Conservation (phyloP, 2,113 vertebrate species). For the Catagonus wagneri region DNA sequence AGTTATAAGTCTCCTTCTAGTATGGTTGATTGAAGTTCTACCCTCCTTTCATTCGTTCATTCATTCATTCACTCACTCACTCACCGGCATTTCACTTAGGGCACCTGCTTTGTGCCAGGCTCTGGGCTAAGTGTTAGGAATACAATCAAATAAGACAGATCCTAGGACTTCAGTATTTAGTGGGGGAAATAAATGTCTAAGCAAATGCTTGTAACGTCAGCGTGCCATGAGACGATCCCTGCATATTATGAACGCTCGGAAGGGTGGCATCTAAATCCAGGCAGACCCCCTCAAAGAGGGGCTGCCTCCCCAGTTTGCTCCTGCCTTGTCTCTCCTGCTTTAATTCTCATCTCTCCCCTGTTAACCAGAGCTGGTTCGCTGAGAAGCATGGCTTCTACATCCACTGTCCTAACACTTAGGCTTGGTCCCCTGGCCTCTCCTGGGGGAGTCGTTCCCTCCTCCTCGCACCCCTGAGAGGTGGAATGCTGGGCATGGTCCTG, state of each 20-base stretch:
- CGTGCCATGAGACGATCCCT: not conserved
- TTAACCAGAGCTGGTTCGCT: not conserved
- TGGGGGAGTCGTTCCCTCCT: not conserved
- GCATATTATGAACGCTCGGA: not conserved
- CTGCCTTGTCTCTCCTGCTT: slow-evolving; percentile 38
- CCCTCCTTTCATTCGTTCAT: not conserved
- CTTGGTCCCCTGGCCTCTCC: not conserved
- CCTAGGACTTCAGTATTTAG: not conserved
- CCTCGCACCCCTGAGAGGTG: not conserved
- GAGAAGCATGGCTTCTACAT: not conserved
- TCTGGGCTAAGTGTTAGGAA: not conserved
- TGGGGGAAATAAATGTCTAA: not conserved
- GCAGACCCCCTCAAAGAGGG: not conserved
- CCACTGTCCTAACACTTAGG: not conserved
- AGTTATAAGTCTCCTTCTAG: not conserved
- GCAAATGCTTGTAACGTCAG: not conserved
- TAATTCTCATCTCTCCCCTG: not conserved
- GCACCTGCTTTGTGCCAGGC: not conserved
- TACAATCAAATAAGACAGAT: not conserved
- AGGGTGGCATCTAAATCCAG: not conserved
- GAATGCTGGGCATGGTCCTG: not conserved
- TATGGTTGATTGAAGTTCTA: not conserved
- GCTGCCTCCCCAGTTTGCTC: not conserved
- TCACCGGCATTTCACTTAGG: not conserved
- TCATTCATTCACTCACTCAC: not conserved